Conservation (phyloP, 2,797 vertebrate species). For the Oreonectes daqikongensis region DNA sequence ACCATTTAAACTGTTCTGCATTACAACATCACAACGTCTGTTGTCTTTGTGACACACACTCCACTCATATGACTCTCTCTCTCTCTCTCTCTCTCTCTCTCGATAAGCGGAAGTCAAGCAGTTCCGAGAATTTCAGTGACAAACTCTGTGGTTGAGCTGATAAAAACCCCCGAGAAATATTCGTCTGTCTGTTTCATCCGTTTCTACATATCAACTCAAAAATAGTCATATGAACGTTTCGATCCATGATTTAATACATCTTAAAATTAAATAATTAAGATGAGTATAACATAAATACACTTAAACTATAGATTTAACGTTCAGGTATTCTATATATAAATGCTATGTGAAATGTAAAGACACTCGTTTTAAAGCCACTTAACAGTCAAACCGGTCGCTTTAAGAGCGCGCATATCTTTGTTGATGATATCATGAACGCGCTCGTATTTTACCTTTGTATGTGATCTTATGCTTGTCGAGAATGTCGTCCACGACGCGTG, state of each 20-base stretch:
- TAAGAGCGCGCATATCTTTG: not conserved
- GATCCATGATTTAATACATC: too few species aligned
- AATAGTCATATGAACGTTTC: too few species aligned
- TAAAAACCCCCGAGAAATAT: not conserved
- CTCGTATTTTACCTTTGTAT: conserved; percentile 80
- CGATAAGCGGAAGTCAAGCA: conserved; percentile 25
- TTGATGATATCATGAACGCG: not conserved
- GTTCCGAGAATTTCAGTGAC: conserved; percentile 22
- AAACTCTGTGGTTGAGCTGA: not conserved
- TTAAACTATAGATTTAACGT: too few species aligned
- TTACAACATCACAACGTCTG: too few species aligned
- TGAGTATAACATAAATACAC: too few species aligned
- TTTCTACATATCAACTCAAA: not conserved
- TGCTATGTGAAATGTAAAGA: too few species aligned
- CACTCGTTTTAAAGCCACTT: not conserved
- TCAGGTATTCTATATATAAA: too few species aligned
- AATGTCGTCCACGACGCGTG: conserved; percentile 75
- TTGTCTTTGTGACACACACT: too few species aligned
- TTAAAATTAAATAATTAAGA: too few species aligned
- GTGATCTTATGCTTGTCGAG: conserved; percentile 80
- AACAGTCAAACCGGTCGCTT: not conserved
- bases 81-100: too few species aligned
- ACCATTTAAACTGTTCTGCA: too few species aligned
- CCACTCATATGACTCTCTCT: not conserved
- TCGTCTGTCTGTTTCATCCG: not conserved